Base-by-base conservation (phyloP, 2,888 invertebrate genomes). In the Rhodophaea formosa region DNA sequence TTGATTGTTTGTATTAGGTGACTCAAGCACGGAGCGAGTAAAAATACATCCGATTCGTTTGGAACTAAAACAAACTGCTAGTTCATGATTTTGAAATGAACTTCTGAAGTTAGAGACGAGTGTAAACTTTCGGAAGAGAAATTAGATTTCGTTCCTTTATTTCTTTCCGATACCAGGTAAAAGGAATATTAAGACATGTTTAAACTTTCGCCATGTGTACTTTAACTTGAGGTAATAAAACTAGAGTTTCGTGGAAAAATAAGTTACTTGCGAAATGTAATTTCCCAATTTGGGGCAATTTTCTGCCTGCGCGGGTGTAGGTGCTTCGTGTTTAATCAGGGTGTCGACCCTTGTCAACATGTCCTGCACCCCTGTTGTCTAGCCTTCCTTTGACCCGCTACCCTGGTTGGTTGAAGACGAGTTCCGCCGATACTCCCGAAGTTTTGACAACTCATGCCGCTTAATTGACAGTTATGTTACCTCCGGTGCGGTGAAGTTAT, bases 281-380 rank as follows among this genome's bases (percentile, higher is more conserved):
- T 57, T 59, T 45, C 43, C 35, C 8, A 35, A 51, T 58, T 60
- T 63, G 57, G 35, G 59, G 62, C 62, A 62, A 67, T 69, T 68
- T 67, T 61, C 62, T 58, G 60, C 63, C 43, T 61, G 58, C 44
- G 39, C 58, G 60, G 45, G 55, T 59, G 51, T 53, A 45, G 23
- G 56, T 57, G 35, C 47, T 45, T 15, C 17, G 58, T 47, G 59
- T 59, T 56, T 60, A n/a, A 61, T 61, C 57, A 61, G 10, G 29
- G 57, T 62, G 70, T 68, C 71, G 59, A 70, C 71, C 71, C 70
- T 64, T 65, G 59, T 71, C 70, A 66, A 53, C 62, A 57, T 58
- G 23, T 43, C 47, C 51, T 35, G 35, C 35, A 47, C 51, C 15
- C 30, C 32, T 15, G 29, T 47, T 12, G 10, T 16, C 17, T n/a